phyloP scores from a whole-genome alignment of 1,140 invertebrate genomes.

The Solenopsis invicta region DNA sequence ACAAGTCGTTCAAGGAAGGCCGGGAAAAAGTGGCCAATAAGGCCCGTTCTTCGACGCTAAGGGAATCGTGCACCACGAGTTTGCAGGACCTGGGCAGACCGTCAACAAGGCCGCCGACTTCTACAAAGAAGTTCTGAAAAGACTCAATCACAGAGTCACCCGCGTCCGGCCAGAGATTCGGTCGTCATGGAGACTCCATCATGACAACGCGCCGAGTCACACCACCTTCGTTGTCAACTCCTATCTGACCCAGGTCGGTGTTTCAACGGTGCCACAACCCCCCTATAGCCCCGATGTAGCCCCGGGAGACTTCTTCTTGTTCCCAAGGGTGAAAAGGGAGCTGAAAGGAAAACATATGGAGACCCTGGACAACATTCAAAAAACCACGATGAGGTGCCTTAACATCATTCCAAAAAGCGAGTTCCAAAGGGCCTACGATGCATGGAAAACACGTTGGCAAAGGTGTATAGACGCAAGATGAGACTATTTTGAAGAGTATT shows the following conservation, averaged over 20 bases:
- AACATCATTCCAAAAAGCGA: background rate
- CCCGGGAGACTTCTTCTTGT: background rate
- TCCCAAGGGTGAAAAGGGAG: background rate
- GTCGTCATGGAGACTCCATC: background rate
- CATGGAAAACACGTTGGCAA: constrained; percentile 9
- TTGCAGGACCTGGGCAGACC: no score
- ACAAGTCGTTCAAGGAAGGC: no score
- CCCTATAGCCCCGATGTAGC: background rate
- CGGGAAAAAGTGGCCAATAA: no score
- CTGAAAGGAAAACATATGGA: constrained; percentile 3
- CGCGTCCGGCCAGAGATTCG: background rate
- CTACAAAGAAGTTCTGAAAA: background rate
- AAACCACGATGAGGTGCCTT: background rate
- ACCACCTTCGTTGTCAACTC: background rate
- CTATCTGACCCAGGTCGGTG: background rate
- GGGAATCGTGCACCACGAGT: no score
- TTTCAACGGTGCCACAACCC: background rate
- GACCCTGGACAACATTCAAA: background rate
- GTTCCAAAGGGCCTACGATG: background rate
- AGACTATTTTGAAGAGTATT: background rate
- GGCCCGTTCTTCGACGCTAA: no score
- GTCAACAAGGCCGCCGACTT: background rate
- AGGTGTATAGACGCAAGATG: background rate
- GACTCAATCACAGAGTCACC: background rate
- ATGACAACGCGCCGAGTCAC: background rate